Evolutionary conservation across 2,113 vertebrate species (phyloP).

Genomic region (Sarotherodon lohbergeri): DNA sequence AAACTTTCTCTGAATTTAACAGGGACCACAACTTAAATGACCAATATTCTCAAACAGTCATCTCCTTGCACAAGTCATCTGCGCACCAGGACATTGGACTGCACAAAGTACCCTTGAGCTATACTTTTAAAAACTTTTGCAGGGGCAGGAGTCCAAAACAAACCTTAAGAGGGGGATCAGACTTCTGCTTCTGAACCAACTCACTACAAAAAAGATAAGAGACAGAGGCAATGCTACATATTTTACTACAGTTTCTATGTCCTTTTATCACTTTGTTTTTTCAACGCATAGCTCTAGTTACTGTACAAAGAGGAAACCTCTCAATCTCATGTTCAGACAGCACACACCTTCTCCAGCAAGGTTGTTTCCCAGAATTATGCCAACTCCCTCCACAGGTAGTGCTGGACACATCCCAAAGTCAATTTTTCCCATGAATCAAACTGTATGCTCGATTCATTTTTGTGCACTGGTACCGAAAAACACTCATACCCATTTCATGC

Average conservation of each 20-base stretch:
- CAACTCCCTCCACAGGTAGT: background rate
- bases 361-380: background rate
- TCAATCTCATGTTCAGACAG: background rate
- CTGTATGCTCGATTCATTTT: background rate
- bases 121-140: background rate
- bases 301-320: background rate
- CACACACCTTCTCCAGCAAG: background rate
- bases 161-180: background rate
- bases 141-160: background rate
- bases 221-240: background rate
- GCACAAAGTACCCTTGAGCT: background rate
- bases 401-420: background rate
- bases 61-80: background rate
- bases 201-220: background rate
- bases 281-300: background rate
- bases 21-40: background rate
- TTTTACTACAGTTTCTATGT: background rate
- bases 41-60: background rate
- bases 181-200: background rate
- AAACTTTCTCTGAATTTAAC: background rate
- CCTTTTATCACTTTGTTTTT: background rate
- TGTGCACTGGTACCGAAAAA: background rate
- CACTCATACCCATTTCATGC: background rate
- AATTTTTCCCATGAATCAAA: background rate
- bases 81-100: background rate